phyloP scores from a whole-genome alignment of 2,113 vertebrate species.

The Pachypanchax playfairii region DNA sequence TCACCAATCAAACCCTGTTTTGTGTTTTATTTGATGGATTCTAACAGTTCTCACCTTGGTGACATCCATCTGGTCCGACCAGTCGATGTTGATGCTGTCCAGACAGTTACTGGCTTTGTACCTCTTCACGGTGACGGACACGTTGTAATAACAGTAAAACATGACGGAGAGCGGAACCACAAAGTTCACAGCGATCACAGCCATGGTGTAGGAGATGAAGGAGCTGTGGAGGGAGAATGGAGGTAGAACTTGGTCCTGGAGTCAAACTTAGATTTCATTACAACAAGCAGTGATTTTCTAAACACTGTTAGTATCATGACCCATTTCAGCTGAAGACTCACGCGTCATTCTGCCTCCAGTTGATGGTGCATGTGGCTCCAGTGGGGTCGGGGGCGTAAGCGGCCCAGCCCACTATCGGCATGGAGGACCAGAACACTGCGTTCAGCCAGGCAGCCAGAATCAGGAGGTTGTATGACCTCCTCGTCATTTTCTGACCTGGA shows the following conservation, averaged over 20 bases:
- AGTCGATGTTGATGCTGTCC: conserved; percentile 83
- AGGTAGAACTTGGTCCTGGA: rapidly evolving
- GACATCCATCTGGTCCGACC: conserved; percentile 94
- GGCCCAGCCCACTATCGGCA: conserved; percentile 93
- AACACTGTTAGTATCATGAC: not conserved
- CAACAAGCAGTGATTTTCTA: too few species aligned
- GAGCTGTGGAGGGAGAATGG: conserved; percentile 79
- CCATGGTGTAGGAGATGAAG: conserved; percentile 96
- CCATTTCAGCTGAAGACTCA: conserved; percentile 69
- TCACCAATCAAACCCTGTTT: too few species aligned
- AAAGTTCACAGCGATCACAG: conserved; percentile 92
- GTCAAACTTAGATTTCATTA: too few species aligned
- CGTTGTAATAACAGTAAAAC: conserved; percentile 96
- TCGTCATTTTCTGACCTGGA: conserved; percentile 89
- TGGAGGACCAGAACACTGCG: conserved; percentile 92
- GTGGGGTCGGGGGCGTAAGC: conserved; percentile 94
- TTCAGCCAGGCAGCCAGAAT: conserved; percentile 93
- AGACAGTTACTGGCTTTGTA: conserved; percentile 79
- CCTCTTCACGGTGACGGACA: conserved; percentile 84
- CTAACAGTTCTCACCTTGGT: conserved; percentile 91
- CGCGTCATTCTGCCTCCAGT: conserved; percentile 92
- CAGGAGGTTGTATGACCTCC: conserved; percentile 81
- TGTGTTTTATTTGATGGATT: too few species aligned
- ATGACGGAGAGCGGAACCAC: conserved; percentile 89
- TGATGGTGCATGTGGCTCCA: conserved; percentile 95